Evolutionary conservation across 2,113 vertebrate genomes (phyloP).

Genomic region (Hiodon alosoides): DNA sequence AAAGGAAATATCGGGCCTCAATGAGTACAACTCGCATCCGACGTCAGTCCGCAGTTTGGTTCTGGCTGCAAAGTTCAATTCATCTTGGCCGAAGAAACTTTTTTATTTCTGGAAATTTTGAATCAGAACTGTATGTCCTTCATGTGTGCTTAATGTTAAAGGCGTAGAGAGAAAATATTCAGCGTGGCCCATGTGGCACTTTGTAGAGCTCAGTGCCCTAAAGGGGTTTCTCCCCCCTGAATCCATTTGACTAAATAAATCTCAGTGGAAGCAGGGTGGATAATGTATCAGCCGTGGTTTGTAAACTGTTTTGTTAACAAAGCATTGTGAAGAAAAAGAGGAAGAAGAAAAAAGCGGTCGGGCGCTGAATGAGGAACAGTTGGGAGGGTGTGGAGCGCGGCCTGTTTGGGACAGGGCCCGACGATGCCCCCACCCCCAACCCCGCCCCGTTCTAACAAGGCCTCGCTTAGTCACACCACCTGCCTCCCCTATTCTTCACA

Average conservation of each 20-base stretch:
- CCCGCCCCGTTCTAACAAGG: slow-evolving; percentile 74
- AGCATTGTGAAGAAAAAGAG: slow-evolving; percentile 74
- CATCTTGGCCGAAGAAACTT: too few relatives aligned
- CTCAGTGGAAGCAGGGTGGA: slow-evolving; percentile 64
- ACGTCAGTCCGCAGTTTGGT: too few relatives aligned
- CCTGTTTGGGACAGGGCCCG: slow-evolving; percentile 79
- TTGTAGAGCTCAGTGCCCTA: slow-evolving; percentile 55
- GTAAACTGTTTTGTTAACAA: slow-evolving; percentile 99
- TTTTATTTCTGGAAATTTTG: neutral
- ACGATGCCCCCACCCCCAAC: slow-evolving; percentile 37
- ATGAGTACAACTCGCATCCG: neutral
- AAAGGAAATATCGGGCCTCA: too few relatives aligned
- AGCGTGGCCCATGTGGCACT: slow-evolving; percentile 64
- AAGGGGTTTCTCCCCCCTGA: slow-evolving; percentile 44
- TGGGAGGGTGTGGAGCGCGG: slow-evolving; percentile 87
- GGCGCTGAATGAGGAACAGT: slow-evolving; percentile 89
- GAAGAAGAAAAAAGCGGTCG: slow-evolving; percentile 57
- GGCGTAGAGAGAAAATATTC: slow-evolving; percentile 57
- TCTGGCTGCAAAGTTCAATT: too few relatives aligned
- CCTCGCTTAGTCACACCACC: slow-evolving; percentile 97
- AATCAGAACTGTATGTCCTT: slow-evolving; percentile 63
- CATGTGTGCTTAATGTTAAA: slow-evolving; percentile 63
- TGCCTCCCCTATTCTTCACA: slow-evolving; percentile 89
- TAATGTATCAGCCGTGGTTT: slow-evolving; percentile 78
- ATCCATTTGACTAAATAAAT: slow-evolving; percentile 72